phyloP scores from a whole-genome alignment of 2,888 invertebrate species.

The Leucania comma region DNA sequence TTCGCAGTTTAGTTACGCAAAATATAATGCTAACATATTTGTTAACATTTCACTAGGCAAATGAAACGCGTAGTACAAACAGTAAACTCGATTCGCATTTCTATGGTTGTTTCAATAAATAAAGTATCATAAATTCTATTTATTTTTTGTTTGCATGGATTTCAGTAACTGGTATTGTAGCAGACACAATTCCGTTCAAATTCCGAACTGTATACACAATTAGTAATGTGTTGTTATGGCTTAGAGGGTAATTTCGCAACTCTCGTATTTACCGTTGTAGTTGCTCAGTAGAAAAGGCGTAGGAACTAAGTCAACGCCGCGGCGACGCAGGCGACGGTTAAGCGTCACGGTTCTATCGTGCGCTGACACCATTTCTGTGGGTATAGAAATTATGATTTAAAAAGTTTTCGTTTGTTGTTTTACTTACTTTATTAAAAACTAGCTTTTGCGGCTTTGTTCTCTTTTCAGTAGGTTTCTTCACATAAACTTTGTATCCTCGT shows the following conservation, averaged over 20 bases:
- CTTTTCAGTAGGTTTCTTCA: too few species aligned
- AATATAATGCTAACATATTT: slow-evolving; percentile 19
- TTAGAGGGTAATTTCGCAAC: slow-evolving; percentile 82
- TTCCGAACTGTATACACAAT: slow-evolving; percentile 30
- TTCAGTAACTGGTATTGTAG: slow-evolving; percentile 5
- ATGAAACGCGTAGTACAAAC: not conserved
- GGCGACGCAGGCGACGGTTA: slow-evolving; percentile 74
- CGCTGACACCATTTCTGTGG: slow-evolving; percentile 60
- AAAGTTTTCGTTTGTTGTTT: not conserved
- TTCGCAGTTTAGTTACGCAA: slow-evolving; percentile 5
- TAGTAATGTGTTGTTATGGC: not conserved
- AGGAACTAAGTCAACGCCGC: slow-evolving; percentile 85
- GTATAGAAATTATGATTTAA: not conserved
- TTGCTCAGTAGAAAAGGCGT: slow-evolving; percentile 89
- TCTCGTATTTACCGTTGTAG: slow-evolving; percentile 79
- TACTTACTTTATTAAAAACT: too few species aligned
- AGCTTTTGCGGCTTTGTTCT: too few species aligned
- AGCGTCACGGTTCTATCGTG: slow-evolving; percentile 76
- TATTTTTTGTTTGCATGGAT: not conserved
- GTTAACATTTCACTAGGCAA: not conserved
- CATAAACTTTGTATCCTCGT: too few species aligned
- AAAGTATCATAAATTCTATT: not conserved
- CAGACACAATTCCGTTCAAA: slow-evolving; percentile 30
- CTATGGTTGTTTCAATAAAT: not conserved
- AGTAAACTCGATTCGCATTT: not conserved